These are phyloP conservation scores for Limonius californicus DNA, from an alignment of 1,140 invertebrate genomes.

Conservation along the genomic window DNA sequence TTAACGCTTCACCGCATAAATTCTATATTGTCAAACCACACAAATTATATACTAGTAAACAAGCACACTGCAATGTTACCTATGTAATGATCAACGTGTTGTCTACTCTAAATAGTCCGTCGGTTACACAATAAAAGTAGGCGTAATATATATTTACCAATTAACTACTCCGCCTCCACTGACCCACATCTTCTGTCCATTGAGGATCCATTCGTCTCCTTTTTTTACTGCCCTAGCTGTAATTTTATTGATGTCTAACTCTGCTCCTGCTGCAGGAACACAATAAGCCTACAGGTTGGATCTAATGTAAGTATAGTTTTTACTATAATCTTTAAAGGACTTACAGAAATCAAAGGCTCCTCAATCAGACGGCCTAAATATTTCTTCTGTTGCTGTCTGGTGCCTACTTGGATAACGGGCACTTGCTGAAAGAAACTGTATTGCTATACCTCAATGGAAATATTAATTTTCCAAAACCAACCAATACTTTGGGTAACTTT, in stretches of 20 bases:
- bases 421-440: conserved; percentile 85
- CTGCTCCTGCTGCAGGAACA: conserved; percentile 89
- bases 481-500: no score
- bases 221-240: conserved; percentile 91
- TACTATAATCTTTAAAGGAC: conserved; percentile 46
- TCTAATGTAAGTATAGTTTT: neutral
- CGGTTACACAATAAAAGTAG: no score
- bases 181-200: conserved; percentile 99
- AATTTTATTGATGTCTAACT: conserved; percentile 85
- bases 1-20: no score
- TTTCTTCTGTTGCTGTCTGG: conserved; percentile 86
- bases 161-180: conserved; percentile 94
- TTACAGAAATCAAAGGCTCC: conserved; percentile 84
- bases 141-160: no score
- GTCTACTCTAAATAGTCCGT: no score
- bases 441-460: no score
- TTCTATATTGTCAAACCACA: no score
- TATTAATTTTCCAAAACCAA: no score
- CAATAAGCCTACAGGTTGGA: conserved; percentile 65
- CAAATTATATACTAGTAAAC: conserved; percentile 69
- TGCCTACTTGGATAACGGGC: conserved; percentile 82
- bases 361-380: conserved; percentile 83
- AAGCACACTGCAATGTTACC: no score
- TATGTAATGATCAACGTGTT: no score
- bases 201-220: conserved; percentile 88